Evolutionary conservation across 1,140 invertebrate species (phyloP).

Genomic region (Samia ricini): DNA sequence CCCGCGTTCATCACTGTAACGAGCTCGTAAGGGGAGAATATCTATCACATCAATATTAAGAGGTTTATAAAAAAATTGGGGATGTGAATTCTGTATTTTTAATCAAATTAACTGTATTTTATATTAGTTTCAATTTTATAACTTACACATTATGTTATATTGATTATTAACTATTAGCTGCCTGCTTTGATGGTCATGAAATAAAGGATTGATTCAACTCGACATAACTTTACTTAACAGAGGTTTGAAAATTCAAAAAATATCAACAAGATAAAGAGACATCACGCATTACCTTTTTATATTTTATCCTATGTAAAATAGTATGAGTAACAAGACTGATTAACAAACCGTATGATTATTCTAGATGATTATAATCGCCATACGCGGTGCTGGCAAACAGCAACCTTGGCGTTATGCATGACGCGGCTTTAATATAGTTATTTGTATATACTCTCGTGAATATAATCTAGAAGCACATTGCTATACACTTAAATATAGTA

Average conservation of each 20-base stretch:
- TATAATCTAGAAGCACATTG: not conserved
- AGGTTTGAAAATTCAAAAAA: too few species aligned
- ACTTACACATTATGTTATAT: too few species aligned
- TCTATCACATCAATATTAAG: conserved; percentile 30
- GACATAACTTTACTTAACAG: too few species aligned
- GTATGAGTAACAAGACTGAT: not conserved
- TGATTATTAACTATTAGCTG: too few species aligned
- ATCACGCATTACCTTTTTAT: not conserved
- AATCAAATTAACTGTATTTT: not conserved
- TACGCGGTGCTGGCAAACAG: too few species aligned
- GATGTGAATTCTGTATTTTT: conserved; percentile 1
- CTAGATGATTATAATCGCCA: not conserved
- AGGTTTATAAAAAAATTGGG: conserved; percentile 13
- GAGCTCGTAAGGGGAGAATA: conserved; percentile 21
- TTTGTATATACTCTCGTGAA: too few species aligned
- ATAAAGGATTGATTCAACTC: too few species aligned
- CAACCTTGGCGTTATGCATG: not conserved
- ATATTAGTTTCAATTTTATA: not conserved
- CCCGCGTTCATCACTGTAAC: conserved; percentile 13
- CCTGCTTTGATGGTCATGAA: too few species aligned
- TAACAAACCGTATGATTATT: not conserved
- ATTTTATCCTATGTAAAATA: not conserved
- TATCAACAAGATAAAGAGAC: too few species aligned
- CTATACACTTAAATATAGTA: not conserved
- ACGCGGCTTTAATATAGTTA: too few species aligned